These are phyloP conservation scores for Chrysotoxum bicinctum DNA, from an alignment of 2,888 invertebrate genomes.

Conservation along the genomic window DNA sequence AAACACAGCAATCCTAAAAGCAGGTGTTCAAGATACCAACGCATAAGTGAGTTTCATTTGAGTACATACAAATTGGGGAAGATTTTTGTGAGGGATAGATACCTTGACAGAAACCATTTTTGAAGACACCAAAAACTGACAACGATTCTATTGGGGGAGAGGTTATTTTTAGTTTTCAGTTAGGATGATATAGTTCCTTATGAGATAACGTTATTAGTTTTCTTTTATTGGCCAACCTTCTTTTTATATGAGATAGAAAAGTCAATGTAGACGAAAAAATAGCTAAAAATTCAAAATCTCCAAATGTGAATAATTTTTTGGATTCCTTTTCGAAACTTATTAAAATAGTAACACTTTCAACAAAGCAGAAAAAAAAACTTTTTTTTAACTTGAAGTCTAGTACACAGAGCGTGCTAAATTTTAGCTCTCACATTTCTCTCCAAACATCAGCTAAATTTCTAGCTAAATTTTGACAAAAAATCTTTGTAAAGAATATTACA, in stretches of 20 bases:
- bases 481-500: no score
- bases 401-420: no score
- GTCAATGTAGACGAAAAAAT: no score
- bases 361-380: no score
- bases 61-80: constrained; percentile 3
- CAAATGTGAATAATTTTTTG: no score
- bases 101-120: constrained; percentile 28
- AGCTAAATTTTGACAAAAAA: no score
- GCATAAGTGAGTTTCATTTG: constrained; percentile 35
- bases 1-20: constrained; percentile 1
- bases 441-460: no score
- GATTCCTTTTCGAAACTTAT: no score
- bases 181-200: not conserved
- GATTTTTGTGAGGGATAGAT: constrained; percentile 14
- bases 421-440: no score
- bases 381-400: no score
- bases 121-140: not conserved
- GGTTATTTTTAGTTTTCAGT: not conserved
- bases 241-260: not conserved
- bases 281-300: no score
- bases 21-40: constrained; percentile 31
- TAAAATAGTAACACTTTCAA: no score
- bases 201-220: not conserved
- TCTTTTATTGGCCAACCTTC: not conserved
- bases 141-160: constrained; percentile 48